Percentiles rank a stretch among this genome's conserved stretches.
Evolutionary conservation across 2,113 vertebrate species (phyloP).

Genomic region (Psilopogon haemacephalus): DNA sequence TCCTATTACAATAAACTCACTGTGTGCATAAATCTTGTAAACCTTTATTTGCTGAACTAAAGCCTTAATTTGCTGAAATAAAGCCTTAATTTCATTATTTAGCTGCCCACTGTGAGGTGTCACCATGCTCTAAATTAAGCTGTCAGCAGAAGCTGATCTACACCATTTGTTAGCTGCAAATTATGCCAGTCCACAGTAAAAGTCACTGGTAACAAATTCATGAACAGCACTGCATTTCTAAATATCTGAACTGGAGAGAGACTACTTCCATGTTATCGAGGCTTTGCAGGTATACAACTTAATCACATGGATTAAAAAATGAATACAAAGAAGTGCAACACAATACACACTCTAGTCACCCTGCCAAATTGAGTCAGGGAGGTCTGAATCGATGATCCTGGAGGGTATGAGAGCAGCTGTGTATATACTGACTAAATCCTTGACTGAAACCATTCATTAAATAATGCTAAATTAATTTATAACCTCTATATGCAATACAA

Average conservation of each 20-base stretch:
- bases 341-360: background rate
- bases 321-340: background rate
- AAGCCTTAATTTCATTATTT: slow-evolving; percentile 51
- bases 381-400: background rate
- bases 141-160: slow-evolving; percentile 8
- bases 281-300: slow-evolving; percentile 26
- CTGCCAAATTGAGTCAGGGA: background rate
- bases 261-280: slow-evolving; percentile 1
- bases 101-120: slow-evolving; percentile 24
- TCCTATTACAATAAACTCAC: background rate
- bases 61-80: slow-evolving; percentile 34
- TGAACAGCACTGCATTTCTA: background rate
- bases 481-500: background rate
- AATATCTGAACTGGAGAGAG: background rate
- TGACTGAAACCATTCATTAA: background rate
- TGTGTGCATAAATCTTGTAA: slow-evolving; percentile 5
- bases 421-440: background rate
- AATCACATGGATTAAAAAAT: slow-evolving; percentile 3
- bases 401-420: background rate
- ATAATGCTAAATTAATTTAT: background rate
- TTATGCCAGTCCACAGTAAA: background rate
- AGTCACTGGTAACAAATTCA: background rate
- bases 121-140: slow-evolving; percentile 29
- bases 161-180: slow-evolving; percentile 1
- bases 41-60: slow-evolving; percentile 11